phyloP scores from a whole-genome alignment of 2,888 invertebrate species.

The Blastobasis adustella region DNA sequence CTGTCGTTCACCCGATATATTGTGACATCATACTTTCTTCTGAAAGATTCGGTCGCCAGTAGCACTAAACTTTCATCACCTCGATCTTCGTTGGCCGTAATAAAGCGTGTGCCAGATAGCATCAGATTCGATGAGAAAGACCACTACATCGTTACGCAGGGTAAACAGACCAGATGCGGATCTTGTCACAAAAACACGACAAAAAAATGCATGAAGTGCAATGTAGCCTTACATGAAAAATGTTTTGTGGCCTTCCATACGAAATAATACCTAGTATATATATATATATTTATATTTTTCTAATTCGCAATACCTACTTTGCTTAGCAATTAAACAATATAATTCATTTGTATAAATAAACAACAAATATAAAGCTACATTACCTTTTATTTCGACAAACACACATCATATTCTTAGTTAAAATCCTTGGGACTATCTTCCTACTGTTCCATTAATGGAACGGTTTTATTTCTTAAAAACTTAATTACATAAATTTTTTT shows the following conservation, averaged over 20 bases:
- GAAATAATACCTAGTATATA: too few relatives aligned
- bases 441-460: too few relatives aligned
- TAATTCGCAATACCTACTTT: too few relatives aligned
- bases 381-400: too few relatives aligned
- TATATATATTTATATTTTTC: too few relatives aligned
- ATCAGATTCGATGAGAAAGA: slow-evolving; percentile 11
- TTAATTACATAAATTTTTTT: too few relatives aligned
- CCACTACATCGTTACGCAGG: slow-evolving; percentile 8
- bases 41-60: slow-evolving; percentile 1
- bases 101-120: slow-evolving; percentile 9
- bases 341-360: too few relatives aligned
- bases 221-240: slow-evolving; percentile 10
- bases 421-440: too few relatives aligned
- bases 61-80: slow-evolving; percentile 4
- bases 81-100: slow-evolving; percentile 12
- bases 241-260: slow-evolving; percentile 5
- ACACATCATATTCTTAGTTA: too few relatives aligned
- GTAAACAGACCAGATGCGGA: slow-evolving; percentile 11
- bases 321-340: too few relatives aligned
- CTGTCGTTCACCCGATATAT: slow-evolving; percentile 10
- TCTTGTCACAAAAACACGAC: slow-evolving; percentile 11
- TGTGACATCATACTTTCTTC: slow-evolving; percentile 9
- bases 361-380: too few relatives aligned
- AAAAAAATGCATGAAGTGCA: slow-evolving; percentile 9
- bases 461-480: too few relatives aligned